Percentiles rank a stretch among this genome's conserved stretches.
These are phyloP conservation scores for Penaeus chinensis DNA, from an alignment of 1,140 invertebrate genomes.

Conservation along the genomic window DNA sequence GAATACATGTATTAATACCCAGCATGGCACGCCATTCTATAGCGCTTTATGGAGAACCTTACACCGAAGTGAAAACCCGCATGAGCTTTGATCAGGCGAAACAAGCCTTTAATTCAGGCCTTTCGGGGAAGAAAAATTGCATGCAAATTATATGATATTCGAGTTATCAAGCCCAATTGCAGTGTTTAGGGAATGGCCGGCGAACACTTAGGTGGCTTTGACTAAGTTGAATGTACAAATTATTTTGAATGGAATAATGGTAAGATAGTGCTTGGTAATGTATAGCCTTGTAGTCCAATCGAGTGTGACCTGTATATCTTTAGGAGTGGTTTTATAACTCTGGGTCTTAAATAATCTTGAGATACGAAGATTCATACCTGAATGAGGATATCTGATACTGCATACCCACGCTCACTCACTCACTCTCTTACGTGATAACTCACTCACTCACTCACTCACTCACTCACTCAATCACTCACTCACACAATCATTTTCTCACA, in stretches of 20 bases:
- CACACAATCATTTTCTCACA: conserved; percentile 33
- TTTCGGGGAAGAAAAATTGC: conserved; percentile 34
- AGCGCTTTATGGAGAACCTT: conserved; percentile 21
- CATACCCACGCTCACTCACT: neutral
- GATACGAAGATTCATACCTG: too few species aligned
- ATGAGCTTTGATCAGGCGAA: neutral
- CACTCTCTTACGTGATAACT: neutral
- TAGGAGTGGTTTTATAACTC: too few species aligned
- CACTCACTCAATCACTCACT: conserved; percentile 34
- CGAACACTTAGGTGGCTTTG: neutral
- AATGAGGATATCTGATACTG: too few species aligned
- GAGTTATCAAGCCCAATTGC: conserved; percentile 29
- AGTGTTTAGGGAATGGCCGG: conserved; percentile 24
- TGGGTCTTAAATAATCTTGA: too few species aligned
- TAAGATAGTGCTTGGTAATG: conserved; percentile 4
- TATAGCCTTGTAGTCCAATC: neutral
- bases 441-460: neutral
- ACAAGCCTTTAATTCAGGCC: conserved; percentile 40
- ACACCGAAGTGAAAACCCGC: neutral
- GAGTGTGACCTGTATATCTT: too few species aligned
- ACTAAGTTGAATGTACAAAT: conserved; percentile 35
- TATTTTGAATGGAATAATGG: conserved; percentile 8
- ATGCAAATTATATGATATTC: conserved; percentile 50
- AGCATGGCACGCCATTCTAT: too few species aligned
- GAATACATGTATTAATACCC: too few species aligned